These are phyloP conservation scores for Plecotus auritus DNA, from an alignment of 2,113 vertebrate species.

Conservation along the genomic window DNA sequence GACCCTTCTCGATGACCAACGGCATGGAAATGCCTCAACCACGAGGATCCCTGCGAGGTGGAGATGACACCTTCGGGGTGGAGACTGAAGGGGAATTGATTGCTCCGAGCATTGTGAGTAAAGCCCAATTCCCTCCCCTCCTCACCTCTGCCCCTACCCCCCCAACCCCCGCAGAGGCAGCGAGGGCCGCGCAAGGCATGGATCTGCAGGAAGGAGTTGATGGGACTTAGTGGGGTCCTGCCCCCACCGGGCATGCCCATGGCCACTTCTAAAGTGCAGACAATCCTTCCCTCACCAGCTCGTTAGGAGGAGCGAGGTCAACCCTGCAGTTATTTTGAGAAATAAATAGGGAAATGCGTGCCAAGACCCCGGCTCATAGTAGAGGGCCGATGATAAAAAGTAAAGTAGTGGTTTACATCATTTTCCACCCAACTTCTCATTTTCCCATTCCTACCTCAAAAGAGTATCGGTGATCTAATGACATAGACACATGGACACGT, in stretches of 20 bases:
- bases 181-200: neutral
- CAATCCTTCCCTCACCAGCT: neutral
- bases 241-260: neutral
- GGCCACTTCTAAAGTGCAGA: neutral
- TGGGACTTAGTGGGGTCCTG: neutral
- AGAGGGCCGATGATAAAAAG: neutral
- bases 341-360: neutral
- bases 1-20: neutral
- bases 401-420: neutral
- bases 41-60: neutral
- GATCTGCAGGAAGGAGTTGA: neutral
- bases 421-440: constrained; percentile 8
- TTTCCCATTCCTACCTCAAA: neutral
- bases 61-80: neutral
- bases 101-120: neutral
- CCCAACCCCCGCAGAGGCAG: neutral
- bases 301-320: neutral
- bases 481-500: neutral
- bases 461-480: neutral
- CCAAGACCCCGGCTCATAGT: neutral
- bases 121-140: neutral
- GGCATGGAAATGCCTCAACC: neutral
- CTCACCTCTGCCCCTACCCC: too few species aligned
- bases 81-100: neutral
- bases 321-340: neutral